A percentile compares a stretch with the other conserved stretches of the same genome.
Conservation (phyloP, 2,888 invertebrate species). For the Protonemura montana region DNA sequence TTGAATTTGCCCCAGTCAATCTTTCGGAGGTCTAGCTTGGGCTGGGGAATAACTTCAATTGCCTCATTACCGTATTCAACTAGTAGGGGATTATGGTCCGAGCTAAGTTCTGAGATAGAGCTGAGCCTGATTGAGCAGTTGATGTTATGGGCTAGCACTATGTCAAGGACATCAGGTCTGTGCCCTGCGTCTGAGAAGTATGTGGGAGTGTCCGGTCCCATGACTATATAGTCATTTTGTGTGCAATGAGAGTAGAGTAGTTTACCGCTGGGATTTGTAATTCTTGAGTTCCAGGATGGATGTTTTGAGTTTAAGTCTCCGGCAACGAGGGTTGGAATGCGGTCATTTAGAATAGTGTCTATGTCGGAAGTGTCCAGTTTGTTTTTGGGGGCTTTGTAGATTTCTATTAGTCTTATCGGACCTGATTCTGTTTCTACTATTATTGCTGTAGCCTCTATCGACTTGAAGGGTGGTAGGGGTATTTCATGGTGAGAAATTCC, state of each 20-base stretch:
- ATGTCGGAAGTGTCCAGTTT: not conserved
- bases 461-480: not conserved
- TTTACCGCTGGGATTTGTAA: constrained; percentile 1
- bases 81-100: constrained; percentile 9
- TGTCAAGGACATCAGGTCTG: constrained; percentile 10
- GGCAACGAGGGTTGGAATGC: not conserved
- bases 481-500: not conserved
- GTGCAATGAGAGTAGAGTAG: not conserved
- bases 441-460: constrained; percentile 3
- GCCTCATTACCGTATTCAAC: not conserved
- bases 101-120: not conserved
- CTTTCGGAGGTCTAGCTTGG: not conserved
- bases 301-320: constrained; percentile 17
- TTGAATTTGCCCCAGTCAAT: not conserved
- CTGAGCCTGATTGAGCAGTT: not conserved
- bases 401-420: not conserved
- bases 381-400: not conserved
- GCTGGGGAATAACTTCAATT: not conserved
- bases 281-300: not conserved
- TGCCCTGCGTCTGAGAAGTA: not conserved
- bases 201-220: constrained; percentile 2
- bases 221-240: not conserved
- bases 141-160: not conserved
- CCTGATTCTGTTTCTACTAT: not conserved
- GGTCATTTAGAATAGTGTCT: not conserved